Evolutionary conservation across 2,797 vertebrate genomes (phyloP), one percentile per base, ranked within the genome.

Genomic region (Florisuga fusca): DNA sequence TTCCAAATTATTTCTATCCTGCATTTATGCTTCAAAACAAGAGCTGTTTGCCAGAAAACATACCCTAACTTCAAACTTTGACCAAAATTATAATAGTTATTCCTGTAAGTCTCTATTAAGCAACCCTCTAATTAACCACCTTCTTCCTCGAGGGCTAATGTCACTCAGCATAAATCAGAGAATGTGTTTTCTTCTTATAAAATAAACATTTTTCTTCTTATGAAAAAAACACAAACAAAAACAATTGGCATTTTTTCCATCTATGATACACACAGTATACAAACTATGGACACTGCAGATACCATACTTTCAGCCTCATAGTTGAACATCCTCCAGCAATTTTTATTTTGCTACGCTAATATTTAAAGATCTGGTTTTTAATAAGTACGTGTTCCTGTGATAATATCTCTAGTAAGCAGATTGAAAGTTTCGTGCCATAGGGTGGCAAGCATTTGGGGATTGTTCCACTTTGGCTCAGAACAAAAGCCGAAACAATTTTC

Each of bases 151-250:
- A 94, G 78, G 80, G 51, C 20, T 75, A 11, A 8, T 93, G 62
- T 95, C 81, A 93, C 46, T 91, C 62, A 78, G 46, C 17, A 90
- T 64, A 87, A 91, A 85, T 78, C 71, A 92, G 61, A 86, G 10
- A 92, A 48, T 3, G 1, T 43, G 29, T 57, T 74, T 68, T 84
- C 19, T 75, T 77, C 8, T 50, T 75, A 38, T 75, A 38, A 72
- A 75, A 20, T 20, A 78, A 85, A 58, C 9, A 46, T 63, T 83
- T 55, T 64, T 69, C 73, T 94, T 13, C 8, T 57, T 83, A 50
- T 41, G 4, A 79, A 87, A 54, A 18, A 31, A 38, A 38, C n/a
- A n/a, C n/a, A 38, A 38, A 5, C 38, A 38, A 38, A 51, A n/a
- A 36, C 1, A 72, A 5, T 89, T 38, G 10, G 17, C 5, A 59